Percentiles rank a stretch among this genome's conserved stretches.
These are phyloP conservation scores for Pseudomyrmex concolor DNA, from an alignment of 1,140 invertebrate genomes.

Conservation along the genomic window DNA sequence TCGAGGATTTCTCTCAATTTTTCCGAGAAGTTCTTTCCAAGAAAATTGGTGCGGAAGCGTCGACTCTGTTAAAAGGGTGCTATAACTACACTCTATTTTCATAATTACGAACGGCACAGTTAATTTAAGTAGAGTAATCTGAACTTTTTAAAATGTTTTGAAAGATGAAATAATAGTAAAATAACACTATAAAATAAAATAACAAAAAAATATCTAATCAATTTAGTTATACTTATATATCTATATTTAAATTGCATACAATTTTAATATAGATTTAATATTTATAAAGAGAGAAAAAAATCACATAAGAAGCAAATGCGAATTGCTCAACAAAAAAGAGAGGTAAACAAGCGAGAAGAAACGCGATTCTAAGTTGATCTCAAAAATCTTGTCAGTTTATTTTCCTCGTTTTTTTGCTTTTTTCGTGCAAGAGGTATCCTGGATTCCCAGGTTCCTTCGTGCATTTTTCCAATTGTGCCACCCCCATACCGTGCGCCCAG, in stretches of 20 bases:
- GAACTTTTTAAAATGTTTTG: conserved; percentile 27
- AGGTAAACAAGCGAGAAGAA: not conserved
- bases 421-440: conserved; percentile 47
- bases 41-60: conserved; percentile 60
- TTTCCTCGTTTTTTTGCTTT: conserved; percentile 52
- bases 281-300: not conserved
- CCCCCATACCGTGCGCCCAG: conserved; percentile 62
- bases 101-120: conserved; percentile 40
- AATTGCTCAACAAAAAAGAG: not conserved
- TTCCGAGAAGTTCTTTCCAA: conserved; percentile 54
- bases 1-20: conserved; percentile 59
- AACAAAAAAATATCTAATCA: not conserved
- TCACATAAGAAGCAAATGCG: conserved; percentile 10
- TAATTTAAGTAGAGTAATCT: conserved; percentile 25
- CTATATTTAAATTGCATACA: no score
- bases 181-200: conserved; percentile 1
- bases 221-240: no score
- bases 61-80: conserved; percentile 53
- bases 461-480: conserved; percentile 77
- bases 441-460: conserved; percentile 68
- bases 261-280: no score
- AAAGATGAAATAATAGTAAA: not conserved
- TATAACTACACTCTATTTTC: conserved; percentile 58
- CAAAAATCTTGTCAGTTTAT: conserved; percentile 42
- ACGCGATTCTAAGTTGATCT: conserved; percentile 38